Evolutionary conservation across 2,888 invertebrate genomes (phyloP), one percentile per base, ranked within the genome.

Genomic region (Sthenelais limicola): DNA sequence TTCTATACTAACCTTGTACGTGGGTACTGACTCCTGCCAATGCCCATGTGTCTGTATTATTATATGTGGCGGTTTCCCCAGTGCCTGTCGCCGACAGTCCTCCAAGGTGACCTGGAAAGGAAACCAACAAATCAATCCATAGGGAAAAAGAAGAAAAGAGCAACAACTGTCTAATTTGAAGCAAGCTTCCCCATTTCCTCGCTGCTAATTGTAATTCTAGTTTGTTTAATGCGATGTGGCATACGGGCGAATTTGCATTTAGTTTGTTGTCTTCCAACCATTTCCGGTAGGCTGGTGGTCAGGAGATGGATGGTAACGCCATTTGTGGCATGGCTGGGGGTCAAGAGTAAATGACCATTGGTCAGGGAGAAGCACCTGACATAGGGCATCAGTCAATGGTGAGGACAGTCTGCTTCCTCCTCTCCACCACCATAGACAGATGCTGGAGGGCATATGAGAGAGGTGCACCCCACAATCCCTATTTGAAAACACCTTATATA

Each of bases 321-420:
- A 62, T 62, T 62, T 62, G 38, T 26, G 62, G 62, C 62, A 62
- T 38, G 38, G 62, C 62, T 62, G 62, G 62, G 43, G 62, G 62
- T 62, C 62, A 62, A 28, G n/a, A 35, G 24, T 43, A 62, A 62
- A 62, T 62, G 62, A 62, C 62, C 38, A 62, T 35, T 62, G 62
- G 62, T 24, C 24, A 62, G 33, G 3, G 38, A 15, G 62, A 4
- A 7, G 62, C 62, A 62, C 62, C 62, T 62, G 62, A 62, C 62
- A 62, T 43, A 28, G 38, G 18, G 24, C 62, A 62, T 35, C 62
- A 62, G 15, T 62, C 38, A 62, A 38, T n/a, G 38, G 62, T 62
- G 62, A 35, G 15, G 62, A 62, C 62, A 43, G 62, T 7, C 24
- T 15, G 35, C 38, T 62, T 38, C 62, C 62, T 62, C 62, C 62